Percentiles rank a stretch among this genome's conserved stretches.
Conservation (phyloP, 2,888 invertebrate species). For the Melieria omissa region DNA sequence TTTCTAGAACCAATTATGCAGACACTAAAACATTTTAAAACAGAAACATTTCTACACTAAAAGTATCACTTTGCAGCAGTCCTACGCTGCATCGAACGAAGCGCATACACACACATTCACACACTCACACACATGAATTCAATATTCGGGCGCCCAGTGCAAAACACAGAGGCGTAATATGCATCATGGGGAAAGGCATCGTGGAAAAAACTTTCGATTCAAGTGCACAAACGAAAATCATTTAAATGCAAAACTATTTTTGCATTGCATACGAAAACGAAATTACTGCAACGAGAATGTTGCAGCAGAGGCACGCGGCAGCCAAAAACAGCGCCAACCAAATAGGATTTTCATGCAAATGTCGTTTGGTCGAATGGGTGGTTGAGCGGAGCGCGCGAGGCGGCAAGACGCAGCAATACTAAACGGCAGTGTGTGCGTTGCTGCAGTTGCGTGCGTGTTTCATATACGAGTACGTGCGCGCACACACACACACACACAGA, state of each 20-base stretch:
- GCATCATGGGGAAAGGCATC: background rate
- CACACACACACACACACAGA: conserved; percentile 45
- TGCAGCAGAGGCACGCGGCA: conserved; percentile 34
- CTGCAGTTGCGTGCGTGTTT: background rate
- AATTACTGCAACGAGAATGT: conserved; percentile 53
- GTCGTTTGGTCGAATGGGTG: conserved; percentile 50
- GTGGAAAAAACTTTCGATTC: conserved; percentile 50
- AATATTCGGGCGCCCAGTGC: too few species aligned
- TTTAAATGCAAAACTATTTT: conserved; percentile 64
- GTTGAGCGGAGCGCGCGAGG: too few species aligned
- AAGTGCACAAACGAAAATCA: conserved; percentile 60
- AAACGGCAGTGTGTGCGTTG: background rate
- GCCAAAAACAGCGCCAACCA: conserved; percentile 29
- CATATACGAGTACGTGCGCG: conserved; percentile 10
- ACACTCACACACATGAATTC: too few species aligned
- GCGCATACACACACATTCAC: too few species aligned
- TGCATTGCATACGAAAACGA: conserved; percentile 59
- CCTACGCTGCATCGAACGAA: too few species aligned
- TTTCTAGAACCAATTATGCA: too few species aligned
- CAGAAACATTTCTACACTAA: too few species aligned
- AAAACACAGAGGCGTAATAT: too few species aligned
- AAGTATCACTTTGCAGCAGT: too few species aligned
- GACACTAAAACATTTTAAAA: too few species aligned
- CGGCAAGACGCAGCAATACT: background rate
- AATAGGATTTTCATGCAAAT: conserved; percentile 61